phyloP scores from a whole-genome alignment of 2,113 vertebrate genomes.

The Fulica atra region DNA sequence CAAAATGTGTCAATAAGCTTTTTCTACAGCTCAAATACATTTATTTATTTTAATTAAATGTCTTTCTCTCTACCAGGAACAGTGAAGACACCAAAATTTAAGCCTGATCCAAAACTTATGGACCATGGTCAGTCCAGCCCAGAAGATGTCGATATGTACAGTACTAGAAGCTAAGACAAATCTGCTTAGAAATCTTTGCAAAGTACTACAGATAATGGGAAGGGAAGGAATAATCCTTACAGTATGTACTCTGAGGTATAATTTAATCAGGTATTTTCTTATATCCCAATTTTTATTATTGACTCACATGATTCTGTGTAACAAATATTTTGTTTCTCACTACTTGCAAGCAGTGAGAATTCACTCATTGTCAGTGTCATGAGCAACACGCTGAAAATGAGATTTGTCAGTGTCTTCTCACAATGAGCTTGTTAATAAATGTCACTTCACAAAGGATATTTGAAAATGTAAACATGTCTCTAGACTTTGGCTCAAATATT shows the following conservation, averaged over 20 bases:
- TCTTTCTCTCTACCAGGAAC: conserved; percentile 63
- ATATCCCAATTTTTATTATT: conserved; percentile 15
- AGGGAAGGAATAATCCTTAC: conserved; percentile 51
- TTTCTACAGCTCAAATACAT: background rate
- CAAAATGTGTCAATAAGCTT: background rate
- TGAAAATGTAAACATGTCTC: conserved; percentile 7
- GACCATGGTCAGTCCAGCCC: conserved; percentile 89
- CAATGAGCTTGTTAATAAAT: conserved; percentile 39
- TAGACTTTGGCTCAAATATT: background rate
- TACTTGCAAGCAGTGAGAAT: background rate
- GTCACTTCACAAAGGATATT: conserved; percentile 13
- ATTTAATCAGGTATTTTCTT: conserved; percentile 41
- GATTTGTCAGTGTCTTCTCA: background rate
- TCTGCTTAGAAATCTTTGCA: background rate
- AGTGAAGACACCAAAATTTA: conserved; percentile 71
- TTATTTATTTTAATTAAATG: background rate
- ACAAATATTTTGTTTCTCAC: background rate
- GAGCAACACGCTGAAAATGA: background rate
- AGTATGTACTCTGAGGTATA: background rate
- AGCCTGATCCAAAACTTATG: conserved; percentile 79
- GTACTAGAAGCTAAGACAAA: conserved; percentile 81
- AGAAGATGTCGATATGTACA: conserved; percentile 91
- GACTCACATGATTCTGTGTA: background rate
- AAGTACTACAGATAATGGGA: conserved; percentile 12
- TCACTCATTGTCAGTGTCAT: background rate